Conservation (phyloP, 1,140 invertebrate species). For the Scaptomyza hsui region DNA sequence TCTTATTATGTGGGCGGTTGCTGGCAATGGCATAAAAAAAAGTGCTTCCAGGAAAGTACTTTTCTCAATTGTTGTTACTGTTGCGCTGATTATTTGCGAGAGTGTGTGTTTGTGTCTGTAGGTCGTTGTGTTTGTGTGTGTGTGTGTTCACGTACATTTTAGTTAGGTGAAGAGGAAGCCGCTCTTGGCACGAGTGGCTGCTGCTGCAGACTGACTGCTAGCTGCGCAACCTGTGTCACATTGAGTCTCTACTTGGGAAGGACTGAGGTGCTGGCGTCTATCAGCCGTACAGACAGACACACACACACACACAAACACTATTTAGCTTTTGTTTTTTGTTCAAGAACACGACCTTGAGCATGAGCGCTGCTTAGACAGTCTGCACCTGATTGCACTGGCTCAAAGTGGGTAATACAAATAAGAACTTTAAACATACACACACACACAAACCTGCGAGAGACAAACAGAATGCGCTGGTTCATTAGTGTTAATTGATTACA, state of each 20-base stretch:
- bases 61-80: conserved; percentile 80
- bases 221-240: conserved; percentile 22
- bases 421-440: conserved; percentile 49
- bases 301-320: conserved; percentile 28
- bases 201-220: conserved; percentile 33
- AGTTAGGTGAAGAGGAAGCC: conserved; percentile 39
- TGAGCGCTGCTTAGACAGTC: conserved; percentile 42
- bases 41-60: conserved; percentile 68
- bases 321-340: conserved; percentile 48
- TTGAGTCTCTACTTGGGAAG: background rate
- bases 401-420: conserved; percentile 50
- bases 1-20: conserved; percentile 26
- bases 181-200: conserved; percentile 69
- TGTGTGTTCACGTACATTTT: conserved; percentile 15
- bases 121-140: background rate
- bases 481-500: conserved; percentile 80
- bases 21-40: conserved; percentile 50
- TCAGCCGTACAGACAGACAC: conserved; percentile 27
- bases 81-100: conserved; percentile 69
- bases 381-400: conserved; percentile 33
- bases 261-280: conserved; percentile 24
- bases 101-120: conserved; percentile 4
- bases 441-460: conserved; percentile 17
- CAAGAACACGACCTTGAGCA: conserved; percentile 63
- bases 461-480: conserved; percentile 50